These are phyloP conservation scores for Cercopithecus neglectus DNA, from an alignment of 2,797 vertebrate species.

Conservation along the genomic window DNA sequence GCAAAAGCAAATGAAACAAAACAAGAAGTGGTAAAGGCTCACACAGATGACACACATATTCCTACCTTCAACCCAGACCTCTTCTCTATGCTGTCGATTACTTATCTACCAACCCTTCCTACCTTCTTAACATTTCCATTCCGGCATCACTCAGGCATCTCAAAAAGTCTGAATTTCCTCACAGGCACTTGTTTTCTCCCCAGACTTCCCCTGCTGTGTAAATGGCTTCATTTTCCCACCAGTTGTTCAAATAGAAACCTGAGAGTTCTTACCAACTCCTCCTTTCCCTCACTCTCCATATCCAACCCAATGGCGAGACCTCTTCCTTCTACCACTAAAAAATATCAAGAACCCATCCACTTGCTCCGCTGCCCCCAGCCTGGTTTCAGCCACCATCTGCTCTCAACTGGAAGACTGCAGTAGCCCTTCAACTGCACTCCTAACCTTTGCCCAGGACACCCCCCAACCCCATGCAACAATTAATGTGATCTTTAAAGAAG, in stretches of 20 bases:
- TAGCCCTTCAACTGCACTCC: not conserved
- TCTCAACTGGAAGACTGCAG: not conserved
- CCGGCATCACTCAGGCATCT: not conserved
- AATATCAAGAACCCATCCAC: not conserved
- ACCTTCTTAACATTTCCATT: not conserved
- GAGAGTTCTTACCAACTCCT: not conserved
- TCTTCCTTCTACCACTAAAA: not conserved
- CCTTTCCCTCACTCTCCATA: not conserved
- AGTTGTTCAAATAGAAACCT: constrained; percentile 7
- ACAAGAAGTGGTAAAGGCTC: not conserved
- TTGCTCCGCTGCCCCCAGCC: not conserved
- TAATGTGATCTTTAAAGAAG: not conserved
- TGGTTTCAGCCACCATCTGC: not conserved
- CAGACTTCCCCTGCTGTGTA: not conserved
- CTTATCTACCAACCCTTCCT: not conserved
- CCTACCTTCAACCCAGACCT: not conserved
- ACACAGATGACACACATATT: too few species aligned
- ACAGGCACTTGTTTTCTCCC: not conserved
- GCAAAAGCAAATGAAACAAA: not conserved
- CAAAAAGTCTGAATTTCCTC: constrained; percentile 2
- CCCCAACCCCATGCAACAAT: not conserved
- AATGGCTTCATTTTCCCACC: not conserved
- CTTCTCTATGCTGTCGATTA: not conserved
- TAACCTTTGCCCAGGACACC: not conserved
- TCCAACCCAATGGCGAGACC: not conserved